These are phyloP conservation scores for Aradophagus sp. DNA, from an alignment of 1,140 invertebrate genomes.

Conservation along the genomic window DNA sequence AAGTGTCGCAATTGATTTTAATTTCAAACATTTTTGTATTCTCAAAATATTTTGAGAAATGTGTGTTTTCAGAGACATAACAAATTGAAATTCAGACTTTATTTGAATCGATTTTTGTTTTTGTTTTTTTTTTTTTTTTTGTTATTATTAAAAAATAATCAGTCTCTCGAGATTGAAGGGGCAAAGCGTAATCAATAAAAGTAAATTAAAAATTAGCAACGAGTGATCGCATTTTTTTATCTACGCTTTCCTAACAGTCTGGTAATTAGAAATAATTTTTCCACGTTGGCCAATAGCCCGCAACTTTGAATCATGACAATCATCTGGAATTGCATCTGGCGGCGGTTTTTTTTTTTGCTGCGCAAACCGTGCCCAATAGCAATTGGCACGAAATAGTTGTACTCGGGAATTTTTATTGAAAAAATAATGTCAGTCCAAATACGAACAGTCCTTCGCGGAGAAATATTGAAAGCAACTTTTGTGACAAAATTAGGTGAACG, in stretches of 20 bases:
- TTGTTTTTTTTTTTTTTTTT: too few relatives aligned
- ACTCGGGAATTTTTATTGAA: constrained; percentile 5
- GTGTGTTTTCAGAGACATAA: too few relatives aligned
- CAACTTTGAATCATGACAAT: constrained; percentile 43
- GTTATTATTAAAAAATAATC: constrained; percentile 7
- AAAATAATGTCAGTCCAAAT: constrained; percentile 19
- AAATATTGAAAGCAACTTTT: too few relatives aligned
- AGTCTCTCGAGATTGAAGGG: constrained; percentile 6
- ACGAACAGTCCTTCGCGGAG: neutral
- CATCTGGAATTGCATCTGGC: constrained; percentile 29
- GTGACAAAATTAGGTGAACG: too few relatives aligned
- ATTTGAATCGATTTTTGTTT: neutral
- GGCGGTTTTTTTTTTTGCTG: constrained; percentile 21
- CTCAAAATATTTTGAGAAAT: too few relatives aligned
- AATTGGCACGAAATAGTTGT: constrained; percentile 2
- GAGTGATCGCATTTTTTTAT: constrained; percentile 18
- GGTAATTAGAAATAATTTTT: constrained; percentile 41
- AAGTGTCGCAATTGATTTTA: too few relatives aligned
- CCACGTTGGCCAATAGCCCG: constrained; percentile 26
- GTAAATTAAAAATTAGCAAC: constrained; percentile 12
- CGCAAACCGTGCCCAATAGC: constrained; percentile 19
- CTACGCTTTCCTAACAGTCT: constrained; percentile 11
- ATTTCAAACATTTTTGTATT: too few relatives aligned
- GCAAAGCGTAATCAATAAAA: constrained; percentile 23
- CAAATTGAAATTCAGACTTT: too few relatives aligned